Conservation (phyloP, 2,888 invertebrate genomes). For the Netelia melanura region DNA sequence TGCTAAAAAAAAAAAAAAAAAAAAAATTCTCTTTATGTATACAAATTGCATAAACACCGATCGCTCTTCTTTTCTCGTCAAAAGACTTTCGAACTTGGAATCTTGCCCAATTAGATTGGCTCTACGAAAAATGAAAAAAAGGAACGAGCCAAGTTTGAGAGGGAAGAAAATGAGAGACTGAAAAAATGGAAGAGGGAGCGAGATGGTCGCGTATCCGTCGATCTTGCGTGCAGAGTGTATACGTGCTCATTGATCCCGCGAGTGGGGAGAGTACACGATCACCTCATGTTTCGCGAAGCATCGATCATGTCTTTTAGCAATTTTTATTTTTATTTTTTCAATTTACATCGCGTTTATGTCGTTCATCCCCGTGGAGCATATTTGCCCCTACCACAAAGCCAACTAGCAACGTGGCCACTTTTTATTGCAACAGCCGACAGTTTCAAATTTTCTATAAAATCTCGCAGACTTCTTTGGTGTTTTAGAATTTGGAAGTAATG, state of each 20-base stretch:
- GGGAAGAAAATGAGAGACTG: constrained; percentile 2
- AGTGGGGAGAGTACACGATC: constrained; percentile 5
- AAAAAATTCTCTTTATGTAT: neutral
- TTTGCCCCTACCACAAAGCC: too few relatives aligned
- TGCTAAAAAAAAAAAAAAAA: too few relatives aligned
- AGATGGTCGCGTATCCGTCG: constrained; percentile 2
- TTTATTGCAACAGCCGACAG: too few relatives aligned
- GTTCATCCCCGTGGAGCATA: too few relatives aligned
- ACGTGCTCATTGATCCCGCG: constrained; percentile 1
- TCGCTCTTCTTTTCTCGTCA: neutral
- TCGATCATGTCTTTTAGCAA: neutral
- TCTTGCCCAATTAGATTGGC: neutral
- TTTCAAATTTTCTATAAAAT: too few relatives aligned
- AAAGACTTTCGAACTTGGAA: neutral
- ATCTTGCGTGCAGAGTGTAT: constrained; percentile 27
- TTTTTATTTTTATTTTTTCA: constrained; percentile 6
- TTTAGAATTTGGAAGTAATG: too few relatives aligned
- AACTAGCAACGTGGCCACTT: too few relatives aligned
- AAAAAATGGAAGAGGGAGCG: neutral
- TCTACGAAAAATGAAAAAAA: neutral
- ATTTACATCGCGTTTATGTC: neutral
- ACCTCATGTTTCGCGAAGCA: constrained; percentile 40
- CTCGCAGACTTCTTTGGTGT: too few relatives aligned
- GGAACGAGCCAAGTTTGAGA: neutral
- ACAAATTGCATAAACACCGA: neutral